Conservation (phyloP, 2,888 invertebrate genomes). For the Halictus ligatus region DNA sequence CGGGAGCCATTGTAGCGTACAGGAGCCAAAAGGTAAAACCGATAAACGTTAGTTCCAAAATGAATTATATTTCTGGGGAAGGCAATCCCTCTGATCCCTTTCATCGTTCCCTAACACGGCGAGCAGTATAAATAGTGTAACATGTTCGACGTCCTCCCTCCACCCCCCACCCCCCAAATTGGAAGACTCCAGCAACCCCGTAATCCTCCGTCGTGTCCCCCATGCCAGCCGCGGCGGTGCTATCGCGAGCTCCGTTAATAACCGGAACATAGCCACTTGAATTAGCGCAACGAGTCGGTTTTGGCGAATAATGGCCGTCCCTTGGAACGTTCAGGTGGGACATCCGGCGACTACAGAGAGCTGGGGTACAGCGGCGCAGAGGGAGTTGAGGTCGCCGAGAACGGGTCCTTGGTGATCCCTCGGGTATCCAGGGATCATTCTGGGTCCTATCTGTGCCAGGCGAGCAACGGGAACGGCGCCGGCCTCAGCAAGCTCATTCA, state of each 20-base stretch:
- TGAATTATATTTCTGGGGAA: not conserved
- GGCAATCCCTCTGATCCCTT: not conserved
- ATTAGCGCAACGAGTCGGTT: constrained; percentile 35
- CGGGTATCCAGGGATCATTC: constrained; percentile 86
- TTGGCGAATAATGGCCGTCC: constrained; percentile 36
- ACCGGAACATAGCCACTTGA: constrained; percentile 15
- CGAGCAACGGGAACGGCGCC: constrained; percentile 87
- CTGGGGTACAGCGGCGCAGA: constrained; percentile 84
- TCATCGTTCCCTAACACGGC: not conserved
- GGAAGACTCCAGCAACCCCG: not conserved
- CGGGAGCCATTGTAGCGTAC: not conserved
- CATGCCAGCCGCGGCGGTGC: not conserved
- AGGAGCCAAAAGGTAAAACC: not conserved
- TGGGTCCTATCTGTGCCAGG: constrained; percentile 87
- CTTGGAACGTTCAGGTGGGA: constrained; percentile 78
- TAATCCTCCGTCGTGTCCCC: not conserved
- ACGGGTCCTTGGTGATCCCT: constrained; percentile 86
- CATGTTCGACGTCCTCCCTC: not conserved
- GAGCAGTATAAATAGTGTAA: not conserved
- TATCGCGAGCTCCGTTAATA: constrained; percentile 13
- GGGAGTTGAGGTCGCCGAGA: constrained; percentile 83
- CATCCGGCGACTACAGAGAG: constrained; percentile 86
- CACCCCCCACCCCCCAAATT: not conserved
- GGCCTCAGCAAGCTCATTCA: constrained; percentile 88
- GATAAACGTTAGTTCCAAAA: not conserved